These are phyloP conservation scores for Platygyra sinensis DNA, from an alignment of 64 coral and sea anemone species.

Conservation along the genomic window DNA sequence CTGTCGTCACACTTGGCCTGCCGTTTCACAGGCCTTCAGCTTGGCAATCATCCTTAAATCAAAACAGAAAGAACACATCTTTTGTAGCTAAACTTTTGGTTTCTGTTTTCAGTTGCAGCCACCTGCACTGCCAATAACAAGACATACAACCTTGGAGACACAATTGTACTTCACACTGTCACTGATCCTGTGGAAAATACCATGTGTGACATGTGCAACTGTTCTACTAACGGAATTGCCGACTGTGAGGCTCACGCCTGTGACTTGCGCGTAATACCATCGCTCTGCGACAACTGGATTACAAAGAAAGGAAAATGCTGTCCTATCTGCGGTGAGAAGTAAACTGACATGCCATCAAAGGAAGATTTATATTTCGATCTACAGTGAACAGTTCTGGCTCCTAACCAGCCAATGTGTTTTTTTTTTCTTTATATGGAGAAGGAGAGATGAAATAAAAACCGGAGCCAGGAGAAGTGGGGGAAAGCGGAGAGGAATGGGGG, in stretches of 20 bases:
- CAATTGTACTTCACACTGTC: not conserved
- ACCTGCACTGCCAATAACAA: not conserved
- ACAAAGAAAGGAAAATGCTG: not conserved
- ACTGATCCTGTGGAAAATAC: not conserved
- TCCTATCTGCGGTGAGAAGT: constrained; percentile 11
- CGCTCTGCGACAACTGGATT: not conserved
- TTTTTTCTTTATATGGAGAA: too few relatives aligned
- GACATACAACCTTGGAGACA: not conserved
- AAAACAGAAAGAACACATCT: too few relatives aligned
- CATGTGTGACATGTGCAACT: not conserved
- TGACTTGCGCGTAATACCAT: not conserved
- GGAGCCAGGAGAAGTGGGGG: too few relatives aligned
- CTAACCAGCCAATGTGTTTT: too few relatives aligned
- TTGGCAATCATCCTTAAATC: too few relatives aligned
- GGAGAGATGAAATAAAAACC: too few relatives aligned
- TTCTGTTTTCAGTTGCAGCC: not conserved
- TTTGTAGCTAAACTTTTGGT: too few relatives aligned
- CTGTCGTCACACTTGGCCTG: too few relatives aligned
- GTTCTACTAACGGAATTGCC: not conserved
- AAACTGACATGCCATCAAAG: not conserved
- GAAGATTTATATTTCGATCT: too few relatives aligned
- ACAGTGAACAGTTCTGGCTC: too few relatives aligned
- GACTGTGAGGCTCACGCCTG: not conserved
- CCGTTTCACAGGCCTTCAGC: too few relatives aligned
- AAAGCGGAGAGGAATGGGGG: too few relatives aligned